phyloP scores from a whole-genome alignment of 1,140 invertebrate genomes.

The Drosophila pectinifera region DNA sequence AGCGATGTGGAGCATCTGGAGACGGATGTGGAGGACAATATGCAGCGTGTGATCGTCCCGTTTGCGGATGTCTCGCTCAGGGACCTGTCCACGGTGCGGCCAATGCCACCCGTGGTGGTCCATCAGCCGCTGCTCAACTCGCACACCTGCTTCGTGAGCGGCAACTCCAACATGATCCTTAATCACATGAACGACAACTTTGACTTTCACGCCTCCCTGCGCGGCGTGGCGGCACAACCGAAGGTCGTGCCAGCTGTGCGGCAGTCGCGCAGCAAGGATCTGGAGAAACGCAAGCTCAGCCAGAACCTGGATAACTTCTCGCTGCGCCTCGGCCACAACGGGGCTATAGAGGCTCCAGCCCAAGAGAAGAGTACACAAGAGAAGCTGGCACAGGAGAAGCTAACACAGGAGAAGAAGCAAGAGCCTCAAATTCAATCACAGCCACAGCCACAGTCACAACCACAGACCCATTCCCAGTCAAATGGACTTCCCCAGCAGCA shows the following conservation, averaged over 20 bases:
- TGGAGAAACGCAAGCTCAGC: constrained; percentile 84
- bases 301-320: constrained; percentile 85
- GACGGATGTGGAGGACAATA: constrained; percentile 87
- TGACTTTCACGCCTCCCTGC: constrained; percentile 47
- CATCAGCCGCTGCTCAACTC: constrained; percentile 68
- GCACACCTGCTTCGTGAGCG: constrained; percentile 80
- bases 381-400: constrained; percentile 53
- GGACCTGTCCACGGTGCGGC: constrained; percentile 13
- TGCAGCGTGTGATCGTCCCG: constrained; percentile 70
- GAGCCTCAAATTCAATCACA: not conserved
- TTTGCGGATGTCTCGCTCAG: constrained; percentile 68
- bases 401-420: constrained; percentile 43
- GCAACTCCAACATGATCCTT: constrained; percentile 86
- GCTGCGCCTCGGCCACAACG: constrained; percentile 87
- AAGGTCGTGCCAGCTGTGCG: constrained; percentile 38
- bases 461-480: not conserved
- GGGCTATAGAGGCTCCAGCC: constrained; percentile 53
- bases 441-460: not conserved
- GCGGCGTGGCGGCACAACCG: constrained; percentile 15
- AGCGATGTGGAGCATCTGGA: constrained; percentile 86
- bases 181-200: constrained; percentile 87
- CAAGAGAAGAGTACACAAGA: constrained; percentile 56
- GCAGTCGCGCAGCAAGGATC: constrained; percentile 71
- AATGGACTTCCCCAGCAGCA: constrained; percentile 11
- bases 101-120: not conserved